These are phyloP conservation scores for Carabus problematicus DNA, from an alignment of 2,888 invertebrate genomes.

Conservation along the genomic window DNA sequence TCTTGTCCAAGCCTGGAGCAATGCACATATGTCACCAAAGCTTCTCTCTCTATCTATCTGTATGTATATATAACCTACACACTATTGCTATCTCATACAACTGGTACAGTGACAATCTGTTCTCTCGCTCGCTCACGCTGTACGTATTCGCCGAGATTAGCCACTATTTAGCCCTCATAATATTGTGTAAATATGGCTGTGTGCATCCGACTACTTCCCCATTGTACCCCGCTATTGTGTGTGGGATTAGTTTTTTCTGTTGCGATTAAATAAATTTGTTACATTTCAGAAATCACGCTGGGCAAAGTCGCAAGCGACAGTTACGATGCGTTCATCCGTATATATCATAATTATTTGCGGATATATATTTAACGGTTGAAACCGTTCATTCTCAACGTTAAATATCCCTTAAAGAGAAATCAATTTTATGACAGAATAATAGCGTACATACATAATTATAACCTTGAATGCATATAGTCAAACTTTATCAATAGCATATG, in stretches of 20 bases:
- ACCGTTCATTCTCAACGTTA: slow-evolving; percentile 6
- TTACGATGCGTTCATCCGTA: slow-evolving; percentile 25
- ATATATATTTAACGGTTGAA: slow-evolving; percentile 7
- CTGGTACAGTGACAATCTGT: not conserved
- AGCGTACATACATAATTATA: slow-evolving; percentile 11
- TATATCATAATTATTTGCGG: slow-evolving; percentile 38
- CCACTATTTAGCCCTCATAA: slow-evolving; percentile 50
- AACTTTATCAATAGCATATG: slow-evolving; percentile 23
- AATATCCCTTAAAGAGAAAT: not conserved
- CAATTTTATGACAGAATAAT: slow-evolving; percentile 7
- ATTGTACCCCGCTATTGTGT: slow-evolving; percentile 49
- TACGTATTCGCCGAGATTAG: slow-evolving; percentile 27
- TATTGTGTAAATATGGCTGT: slow-evolving; percentile 55
- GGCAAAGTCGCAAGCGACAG: slow-evolving; percentile 18
- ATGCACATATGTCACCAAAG: slow-evolving; percentile 54
- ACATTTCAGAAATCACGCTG: slow-evolving; percentile 52
- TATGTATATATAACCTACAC: too few species aligned
- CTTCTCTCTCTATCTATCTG: not conserved
- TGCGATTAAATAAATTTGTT: slow-evolving; percentile 53
- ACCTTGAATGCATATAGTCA: not conserved
- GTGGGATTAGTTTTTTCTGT: slow-evolving; percentile 54
- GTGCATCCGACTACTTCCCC: slow-evolving; percentile 48
- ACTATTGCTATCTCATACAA: too few species aligned
- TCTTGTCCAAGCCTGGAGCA: slow-evolving; percentile 55
- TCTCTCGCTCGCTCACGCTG: not conserved